A percentile compares a stretch with the other conserved stretches of the same genome.
Evolutionary conservation across 2,797 vertebrate genomes (phyloP).

Genomic region (Nannoperca obscura): DNA sequence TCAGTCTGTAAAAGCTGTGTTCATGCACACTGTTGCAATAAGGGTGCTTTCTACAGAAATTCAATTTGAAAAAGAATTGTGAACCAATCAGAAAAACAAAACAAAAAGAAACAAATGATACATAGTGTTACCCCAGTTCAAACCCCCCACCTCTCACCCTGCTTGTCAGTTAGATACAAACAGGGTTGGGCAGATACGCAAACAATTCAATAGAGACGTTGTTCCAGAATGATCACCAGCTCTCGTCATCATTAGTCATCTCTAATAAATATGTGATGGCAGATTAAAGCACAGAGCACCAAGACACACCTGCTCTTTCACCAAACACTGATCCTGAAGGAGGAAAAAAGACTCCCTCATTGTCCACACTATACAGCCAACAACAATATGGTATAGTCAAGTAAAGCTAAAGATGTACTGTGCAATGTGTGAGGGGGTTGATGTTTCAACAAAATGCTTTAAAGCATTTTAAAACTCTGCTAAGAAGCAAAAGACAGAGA

Average conservation of each 20-base stretch:
- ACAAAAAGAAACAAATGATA: no score
- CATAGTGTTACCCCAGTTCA: no score
- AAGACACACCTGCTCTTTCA: conserved; percentile 9
- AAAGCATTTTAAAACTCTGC: background rate
- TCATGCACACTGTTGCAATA: background rate
- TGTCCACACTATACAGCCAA: no score
- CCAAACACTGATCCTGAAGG: no score
- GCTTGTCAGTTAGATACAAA: background rate
- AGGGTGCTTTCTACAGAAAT: background rate
- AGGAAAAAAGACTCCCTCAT: background rate
- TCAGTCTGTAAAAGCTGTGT: background rate
- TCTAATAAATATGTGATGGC: conserved; percentile 1
- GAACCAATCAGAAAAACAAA: background rate
- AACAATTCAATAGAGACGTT: background rate
- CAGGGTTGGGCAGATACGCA: background rate
- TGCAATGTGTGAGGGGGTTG: background rate
- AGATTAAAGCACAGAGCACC: conserved; percentile 16
- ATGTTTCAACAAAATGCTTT: background rate
- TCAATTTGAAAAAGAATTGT: no score
- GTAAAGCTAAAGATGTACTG: background rate
- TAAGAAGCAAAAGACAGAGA: background rate
- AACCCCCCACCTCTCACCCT: no score
- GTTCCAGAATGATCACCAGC: background rate
- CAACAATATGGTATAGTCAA: no score
- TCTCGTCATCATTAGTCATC: no score